Percentiles rank a stretch among this genome's conserved stretches.
These are phyloP conservation scores for Pangasius djambal DNA, from an alignment of 2,797 vertebrate genomes.

Conservation along the genomic window DNA sequence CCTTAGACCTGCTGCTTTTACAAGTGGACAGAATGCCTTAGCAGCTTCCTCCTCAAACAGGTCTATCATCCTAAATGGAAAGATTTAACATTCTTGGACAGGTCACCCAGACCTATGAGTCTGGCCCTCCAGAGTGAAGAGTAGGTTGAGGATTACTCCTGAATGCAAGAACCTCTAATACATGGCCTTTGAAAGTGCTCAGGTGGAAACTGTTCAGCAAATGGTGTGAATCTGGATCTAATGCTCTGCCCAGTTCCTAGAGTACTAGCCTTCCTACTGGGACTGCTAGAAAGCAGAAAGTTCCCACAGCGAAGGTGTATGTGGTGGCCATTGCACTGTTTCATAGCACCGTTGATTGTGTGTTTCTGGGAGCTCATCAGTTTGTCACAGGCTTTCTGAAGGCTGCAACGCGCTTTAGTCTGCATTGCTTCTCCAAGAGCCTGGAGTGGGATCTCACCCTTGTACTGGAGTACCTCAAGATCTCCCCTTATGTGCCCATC, in stretches of 20 bases:
- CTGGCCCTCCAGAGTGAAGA: not conserved
- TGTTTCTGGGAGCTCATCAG: not conserved
- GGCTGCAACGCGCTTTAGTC: not conserved
- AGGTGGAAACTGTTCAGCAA: not conserved
- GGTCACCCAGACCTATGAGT: not conserved
- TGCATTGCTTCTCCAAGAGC: not conserved
- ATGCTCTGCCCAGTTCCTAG: not conserved
- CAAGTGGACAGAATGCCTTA: not conserved
- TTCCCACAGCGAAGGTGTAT: not conserved
- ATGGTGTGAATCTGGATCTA: not conserved
- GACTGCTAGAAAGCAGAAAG: not conserved
- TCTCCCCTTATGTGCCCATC: not conserved
- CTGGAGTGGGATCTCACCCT: not conserved
- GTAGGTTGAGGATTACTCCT: not conserved
- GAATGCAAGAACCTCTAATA: not conserved
- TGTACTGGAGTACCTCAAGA: conserved; percentile 4
- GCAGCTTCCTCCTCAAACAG: not conserved
- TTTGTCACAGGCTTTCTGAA: not conserved
- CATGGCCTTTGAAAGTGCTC: too few relatives aligned
- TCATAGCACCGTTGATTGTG: not conserved
- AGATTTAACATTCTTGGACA: not conserved
- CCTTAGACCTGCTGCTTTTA: not conserved
- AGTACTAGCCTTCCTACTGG: not conserved
- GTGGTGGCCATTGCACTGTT: not conserved
- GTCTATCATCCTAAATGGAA: not conserved